Evolutionary conservation across 2,113 vertebrate species (phyloP), one percentile per base, ranked within the genome.

Genomic region (Hemichromis elongatus): DNA sequence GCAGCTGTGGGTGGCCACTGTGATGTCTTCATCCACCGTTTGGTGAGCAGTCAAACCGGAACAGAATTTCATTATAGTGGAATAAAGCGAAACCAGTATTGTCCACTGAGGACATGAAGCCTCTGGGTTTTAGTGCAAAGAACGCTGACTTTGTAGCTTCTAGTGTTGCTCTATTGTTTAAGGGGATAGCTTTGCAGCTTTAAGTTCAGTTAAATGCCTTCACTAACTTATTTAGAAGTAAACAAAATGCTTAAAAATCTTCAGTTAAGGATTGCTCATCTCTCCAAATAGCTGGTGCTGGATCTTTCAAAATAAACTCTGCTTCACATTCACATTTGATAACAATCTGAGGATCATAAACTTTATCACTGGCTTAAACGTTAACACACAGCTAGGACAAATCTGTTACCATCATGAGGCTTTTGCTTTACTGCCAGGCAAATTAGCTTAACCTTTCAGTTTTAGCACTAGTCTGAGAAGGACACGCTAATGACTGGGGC

Each of bases 1-100:
- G 88, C 53, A 37, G 82, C 35, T 12, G 90, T 89, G 89, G 88
- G 92, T 91, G 86, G 89, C 80, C 80, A 6, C 30, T 57, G 33
- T 14, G 3, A 50, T 18, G 75, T 79, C 81, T 79, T 84, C 88
- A 52, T 79, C 88, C 57, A 40, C 82, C 85, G 54, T 87, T 89
- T 82, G 89, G 55, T 84, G 19, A 83, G 70, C 40, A 88, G 79
- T 87, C 82, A 89, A 87, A 86, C 78, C 5, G 77, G 83, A 92
- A 86, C 82, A 57, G 16, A 78, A 57, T 82, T 84, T 87, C 86
- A 89, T 88, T 77, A 77, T 45, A 83, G 50, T 33, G 50, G 88
- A 88, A 91, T 87, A 80, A 89, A 89, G 82, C 9, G 14, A 73
- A 55, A 80, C 18, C 55, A 16, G 54, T 42, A 63, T 18, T 63